These are phyloP conservation scores for Pangasianodon gigas DNA, from an alignment of 2,113 vertebrate species.

Conservation along the genomic window DNA sequence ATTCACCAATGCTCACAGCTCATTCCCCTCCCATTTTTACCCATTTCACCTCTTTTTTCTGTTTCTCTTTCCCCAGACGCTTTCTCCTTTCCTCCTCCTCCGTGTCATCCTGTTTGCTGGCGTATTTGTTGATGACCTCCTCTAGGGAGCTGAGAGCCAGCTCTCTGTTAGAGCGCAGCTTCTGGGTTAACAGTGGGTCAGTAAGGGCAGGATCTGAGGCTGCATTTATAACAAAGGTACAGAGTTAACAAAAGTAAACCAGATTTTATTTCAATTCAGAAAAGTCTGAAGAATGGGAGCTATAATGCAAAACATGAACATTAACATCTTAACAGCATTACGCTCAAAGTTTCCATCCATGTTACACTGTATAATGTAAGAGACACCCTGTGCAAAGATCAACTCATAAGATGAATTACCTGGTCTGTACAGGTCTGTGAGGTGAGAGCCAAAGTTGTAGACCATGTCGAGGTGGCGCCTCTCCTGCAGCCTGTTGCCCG, in stretches of 20 bases:
- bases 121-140: slow-evolving; percentile 81
- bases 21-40: not conserved
- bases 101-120: slow-evolving; percentile 76
- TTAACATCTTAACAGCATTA: not conserved
- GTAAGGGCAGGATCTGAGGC: slow-evolving; percentile 78
- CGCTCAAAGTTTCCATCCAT: not conserved
- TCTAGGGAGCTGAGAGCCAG: slow-evolving; percentile 75
- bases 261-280: not conserved
- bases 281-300: too few species aligned
- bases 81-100: slow-evolving; percentile 76
- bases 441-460: slow-evolving; percentile 89
- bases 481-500: slow-evolving; percentile 81
- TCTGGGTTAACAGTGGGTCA: slow-evolving; percentile 67
- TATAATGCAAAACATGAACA: too few species aligned
- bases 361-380: not conserved
- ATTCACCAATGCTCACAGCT: not conserved
- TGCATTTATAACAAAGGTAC: slow-evolving; percentile 37
- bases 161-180: slow-evolving; percentile 78
- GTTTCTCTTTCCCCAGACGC: slow-evolving; percentile 61
- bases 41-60: slow-evolving; percentile 66
- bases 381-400: not conserved
- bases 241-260: not conserved
- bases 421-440: slow-evolving; percentile 81
- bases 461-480: slow-evolving; percentile 84
- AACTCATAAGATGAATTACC: slow-evolving; percentile 63